phyloP scores from a whole-genome alignment of 2,888 invertebrate genomes.

The Vanessa cardui region DNA sequence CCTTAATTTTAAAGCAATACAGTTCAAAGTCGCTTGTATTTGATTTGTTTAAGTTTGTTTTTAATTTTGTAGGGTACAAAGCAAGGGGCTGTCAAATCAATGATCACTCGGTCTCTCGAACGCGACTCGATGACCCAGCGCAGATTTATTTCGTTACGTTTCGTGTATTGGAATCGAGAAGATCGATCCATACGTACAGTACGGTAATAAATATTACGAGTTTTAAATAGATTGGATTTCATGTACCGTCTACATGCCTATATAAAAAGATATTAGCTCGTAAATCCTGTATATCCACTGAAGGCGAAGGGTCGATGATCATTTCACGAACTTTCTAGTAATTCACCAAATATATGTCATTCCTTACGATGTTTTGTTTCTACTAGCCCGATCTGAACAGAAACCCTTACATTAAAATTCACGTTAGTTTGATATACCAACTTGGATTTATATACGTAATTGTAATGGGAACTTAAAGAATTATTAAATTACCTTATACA shows the following conservation, averaged over 20 bases:
- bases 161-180: conserved; percentile 25
- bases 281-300: no score
- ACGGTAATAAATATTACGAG: conserved; percentile 13
- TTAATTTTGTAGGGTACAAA: conserved; percentile 27
- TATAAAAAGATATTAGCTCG: no score
- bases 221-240: not conserved
- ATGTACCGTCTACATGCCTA: not conserved
- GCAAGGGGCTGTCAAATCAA: conserved; percentile 51
- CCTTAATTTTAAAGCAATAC: conserved; percentile 5
- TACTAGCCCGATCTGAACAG: no score
- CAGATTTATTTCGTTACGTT: conserved; percentile 41
- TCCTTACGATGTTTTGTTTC: no score
- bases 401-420: no score
- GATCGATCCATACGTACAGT: not conserved
- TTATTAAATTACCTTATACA: no score
- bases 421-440: no score
- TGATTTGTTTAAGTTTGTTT: not conserved
- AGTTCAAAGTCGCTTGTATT: conserved; percentile 10
- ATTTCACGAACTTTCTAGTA: no score
- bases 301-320: no score
- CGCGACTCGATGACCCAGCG: conserved; percentile 45
- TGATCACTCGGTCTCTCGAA: conserved; percentile 45
- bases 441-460: no score
- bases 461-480: no score
- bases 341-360: no score